Percentiles rank a stretch among this genome's conserved stretches.
Evolutionary conservation across 1,140 invertebrate species (phyloP).

Genomic region (Aradophagus sp.): DNA sequence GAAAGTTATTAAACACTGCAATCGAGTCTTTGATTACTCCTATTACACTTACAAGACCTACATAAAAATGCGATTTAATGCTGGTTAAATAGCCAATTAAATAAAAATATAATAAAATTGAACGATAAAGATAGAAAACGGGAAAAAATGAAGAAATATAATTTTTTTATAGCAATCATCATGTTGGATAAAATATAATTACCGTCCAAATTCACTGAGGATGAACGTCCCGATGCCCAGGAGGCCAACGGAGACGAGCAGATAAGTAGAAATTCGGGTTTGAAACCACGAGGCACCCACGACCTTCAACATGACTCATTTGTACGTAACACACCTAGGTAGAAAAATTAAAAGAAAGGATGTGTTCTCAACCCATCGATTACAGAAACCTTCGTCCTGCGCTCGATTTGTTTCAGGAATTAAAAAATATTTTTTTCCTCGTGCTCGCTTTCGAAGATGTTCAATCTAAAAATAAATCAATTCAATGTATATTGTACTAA

Average conservation of each 20-base stretch:
- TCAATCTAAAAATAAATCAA: not conserved
- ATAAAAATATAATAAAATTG: too few relatives aligned
- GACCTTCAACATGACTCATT: conserved; percentile 82
- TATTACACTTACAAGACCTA: conserved; percentile 16
- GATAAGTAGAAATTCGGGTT: conserved; percentile 82
- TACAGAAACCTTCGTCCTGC: conserved; percentile 62
- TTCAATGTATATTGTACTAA: too few relatives aligned
- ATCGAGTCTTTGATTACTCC: conserved; percentile 9
- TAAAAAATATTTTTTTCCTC: not conserved
- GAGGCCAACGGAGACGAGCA: conserved; percentile 79
- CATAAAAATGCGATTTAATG: conserved; percentile 20
- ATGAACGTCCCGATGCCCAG: conserved; percentile 81
- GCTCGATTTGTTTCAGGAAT: conserved; percentile 29
- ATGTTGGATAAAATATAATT: conserved; percentile 48
- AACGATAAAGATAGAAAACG: too few relatives aligned
- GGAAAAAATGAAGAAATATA: too few relatives aligned
- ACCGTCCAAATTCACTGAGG: conserved; percentile 80
- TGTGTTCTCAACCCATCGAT: conserved; percentile 73
- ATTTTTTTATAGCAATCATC: not conserved
- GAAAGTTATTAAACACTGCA: conserved; percentile 2
- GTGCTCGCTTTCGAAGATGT: conserved; percentile 1
- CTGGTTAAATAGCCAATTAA: too few relatives aligned
- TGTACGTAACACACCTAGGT: conserved; percentile 65
- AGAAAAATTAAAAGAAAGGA: conserved; percentile 56
- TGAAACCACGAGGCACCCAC: conserved; percentile 86